Percentiles rank a stretch among this genome's conserved stretches.
phyloP scores from a whole-genome alignment of 2,797 vertebrate genomes.

The Enteromius argenteus region DNA sequence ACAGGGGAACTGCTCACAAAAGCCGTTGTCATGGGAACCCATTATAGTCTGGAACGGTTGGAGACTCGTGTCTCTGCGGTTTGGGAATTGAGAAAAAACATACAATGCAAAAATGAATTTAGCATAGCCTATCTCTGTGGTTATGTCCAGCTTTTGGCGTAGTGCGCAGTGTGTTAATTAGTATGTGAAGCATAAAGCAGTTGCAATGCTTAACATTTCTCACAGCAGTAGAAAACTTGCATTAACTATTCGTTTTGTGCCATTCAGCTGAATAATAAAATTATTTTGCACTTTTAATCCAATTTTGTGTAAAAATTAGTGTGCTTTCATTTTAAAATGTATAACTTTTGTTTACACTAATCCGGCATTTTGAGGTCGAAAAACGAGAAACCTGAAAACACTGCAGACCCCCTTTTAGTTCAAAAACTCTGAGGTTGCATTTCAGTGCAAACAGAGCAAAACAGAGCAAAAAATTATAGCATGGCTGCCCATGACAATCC shows the following conservation, averaged over 20 bases:
- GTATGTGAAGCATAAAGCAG: background rate
- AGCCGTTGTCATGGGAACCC: conserved; percentile 61
- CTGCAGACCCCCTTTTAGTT: no score
- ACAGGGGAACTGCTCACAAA: conserved; percentile 37
- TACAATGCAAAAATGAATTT: conserved; percentile 15
- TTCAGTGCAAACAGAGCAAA: no score
- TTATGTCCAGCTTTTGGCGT: background rate
- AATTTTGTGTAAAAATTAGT: background rate
- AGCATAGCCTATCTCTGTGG: conserved; percentile 50
- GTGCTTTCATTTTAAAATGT: no score
- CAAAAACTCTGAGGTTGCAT: no score
- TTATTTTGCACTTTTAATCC: background rate
- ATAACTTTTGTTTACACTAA: no score
- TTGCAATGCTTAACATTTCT: background rate
- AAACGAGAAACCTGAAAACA: no score
- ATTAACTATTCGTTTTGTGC: background rate
- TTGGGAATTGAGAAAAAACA: conserved; percentile 52
- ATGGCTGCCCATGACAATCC: no score
- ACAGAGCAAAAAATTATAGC: no score
- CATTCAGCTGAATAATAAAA: background rate
- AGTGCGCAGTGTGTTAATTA: background rate
- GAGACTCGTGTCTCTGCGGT: conserved; percentile 19
- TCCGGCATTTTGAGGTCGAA: no score
- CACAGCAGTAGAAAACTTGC: background rate
- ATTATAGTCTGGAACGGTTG: conserved; percentile 56